Evolutionary conservation across 2,888 invertebrate species (phyloP).

Genomic region (Monopis laevigella): DNA sequence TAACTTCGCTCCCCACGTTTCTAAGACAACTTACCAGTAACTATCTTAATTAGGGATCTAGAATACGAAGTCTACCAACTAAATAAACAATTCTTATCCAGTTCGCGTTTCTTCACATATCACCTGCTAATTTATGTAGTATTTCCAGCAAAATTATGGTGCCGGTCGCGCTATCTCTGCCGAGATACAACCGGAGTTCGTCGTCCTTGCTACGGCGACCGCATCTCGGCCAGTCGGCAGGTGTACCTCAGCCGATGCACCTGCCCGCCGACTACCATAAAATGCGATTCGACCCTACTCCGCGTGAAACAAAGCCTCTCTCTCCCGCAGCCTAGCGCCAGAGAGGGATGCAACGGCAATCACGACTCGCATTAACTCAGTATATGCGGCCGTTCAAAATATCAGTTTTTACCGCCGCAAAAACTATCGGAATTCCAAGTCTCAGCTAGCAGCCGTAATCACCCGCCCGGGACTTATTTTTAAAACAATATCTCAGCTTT

Average conservation of each 20-base stretch:
- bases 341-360: conserved; percentile 47
- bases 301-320: conserved; percentile 45
- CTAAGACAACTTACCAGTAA: neutral
- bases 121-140: conserved; percentile 52
- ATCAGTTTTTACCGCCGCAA: conserved; percentile 63
- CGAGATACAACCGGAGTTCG: conserved; percentile 45
- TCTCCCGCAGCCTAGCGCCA: conserved; percentile 30
- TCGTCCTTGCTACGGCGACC: conserved; percentile 43
- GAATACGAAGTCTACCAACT: conserved; percentile 26
- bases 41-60: conserved; percentile 27
- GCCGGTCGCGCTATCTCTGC: conserved; percentile 39
- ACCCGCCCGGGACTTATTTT: conserved; percentile 50
- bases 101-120: conserved; percentile 40
- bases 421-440: conserved; percentile 63
- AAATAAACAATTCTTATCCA: conserved; percentile 25
- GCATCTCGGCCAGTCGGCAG: conserved; percentile 56
- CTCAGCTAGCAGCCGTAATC: conserved; percentile 55
- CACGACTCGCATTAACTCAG: conserved; percentile 63
- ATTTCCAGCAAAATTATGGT: conserved; percentile 46
- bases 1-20: neutral
- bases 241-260: conserved; percentile 47
- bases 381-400: conserved; percentile 59
- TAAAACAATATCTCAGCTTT: conserved; percentile 59
- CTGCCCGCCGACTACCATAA: conserved; percentile 62
- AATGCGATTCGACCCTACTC: conserved; percentile 60